Conservation (phyloP, 2,113 vertebrate species). For the Oncorhynchus kisutch region DNA sequence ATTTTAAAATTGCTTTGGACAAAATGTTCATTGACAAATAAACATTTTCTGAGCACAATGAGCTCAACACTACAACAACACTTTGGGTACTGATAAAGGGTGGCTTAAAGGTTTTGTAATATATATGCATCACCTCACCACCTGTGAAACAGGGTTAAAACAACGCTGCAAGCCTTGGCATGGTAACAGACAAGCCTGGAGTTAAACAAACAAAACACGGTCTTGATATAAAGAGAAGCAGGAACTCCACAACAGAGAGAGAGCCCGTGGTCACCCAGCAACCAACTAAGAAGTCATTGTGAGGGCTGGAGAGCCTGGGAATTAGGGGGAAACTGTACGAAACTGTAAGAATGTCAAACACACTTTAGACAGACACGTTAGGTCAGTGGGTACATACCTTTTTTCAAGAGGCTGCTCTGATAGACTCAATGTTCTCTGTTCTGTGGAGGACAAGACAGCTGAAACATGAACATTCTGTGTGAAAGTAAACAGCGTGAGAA, state of each 20-base stretch:
- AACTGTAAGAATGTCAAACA: neutral
- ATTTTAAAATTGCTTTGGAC: too few relatives aligned
- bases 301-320: conserved; percentile 5
- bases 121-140: conserved; percentile 5
- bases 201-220: conserved; percentile 29
- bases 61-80: too few relatives aligned
- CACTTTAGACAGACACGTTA: neutral
- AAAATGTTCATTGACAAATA: too few relatives aligned
- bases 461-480: neutral
- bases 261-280: conserved; percentile 35
- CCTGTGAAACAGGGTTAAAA: conserved; percentile 2
- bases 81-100: too few relatives aligned
- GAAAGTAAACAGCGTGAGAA: too few relatives aligned
- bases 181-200: conserved; percentile 10
- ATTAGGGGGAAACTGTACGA: neutral
- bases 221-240: conserved; percentile 16
- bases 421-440: conserved; percentile 75
- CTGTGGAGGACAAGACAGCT: conserved; percentile 69
- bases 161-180: neutral
- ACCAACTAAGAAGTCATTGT: conserved; percentile 45
- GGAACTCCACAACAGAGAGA: conserved; percentile 16
- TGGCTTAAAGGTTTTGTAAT: neutral
- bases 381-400: conserved; percentile 77
- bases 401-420: conserved; percentile 79
- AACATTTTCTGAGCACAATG: too few relatives aligned